These are phyloP conservation scores for Callorhinus ursinus DNA, from an alignment of 2,113 vertebrate species.

Conservation along the genomic window DNA sequence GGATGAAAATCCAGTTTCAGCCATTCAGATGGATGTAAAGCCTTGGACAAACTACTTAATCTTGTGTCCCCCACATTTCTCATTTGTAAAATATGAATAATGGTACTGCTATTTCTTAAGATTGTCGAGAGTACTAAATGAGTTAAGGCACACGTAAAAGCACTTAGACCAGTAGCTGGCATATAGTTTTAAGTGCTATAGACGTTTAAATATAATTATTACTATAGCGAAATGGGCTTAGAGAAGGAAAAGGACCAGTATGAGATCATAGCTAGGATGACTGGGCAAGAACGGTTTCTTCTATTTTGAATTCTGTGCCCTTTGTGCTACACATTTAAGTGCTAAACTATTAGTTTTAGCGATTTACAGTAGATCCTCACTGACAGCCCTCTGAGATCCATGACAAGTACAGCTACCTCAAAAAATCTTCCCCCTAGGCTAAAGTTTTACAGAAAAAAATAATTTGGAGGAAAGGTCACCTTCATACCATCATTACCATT, in stretches of 20 bases:
- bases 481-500: not conserved
- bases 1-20: not conserved
- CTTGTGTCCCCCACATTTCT: not conserved
- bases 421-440: not conserved
- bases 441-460: slow-evolving; percentile 1
- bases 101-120: not conserved
- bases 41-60: slow-evolving; percentile 3
- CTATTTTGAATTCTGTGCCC: not conserved
- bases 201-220: not conserved
- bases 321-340: not conserved
- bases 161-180: not conserved
- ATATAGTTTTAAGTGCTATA: not conserved
- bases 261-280: not conserved
- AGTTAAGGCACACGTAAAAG: not conserved
- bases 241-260: not conserved
- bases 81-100: slow-evolving; percentile 41
- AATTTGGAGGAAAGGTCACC: not conserved
- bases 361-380: not conserved
- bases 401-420: not conserved
- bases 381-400: not conserved
- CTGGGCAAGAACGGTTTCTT: not conserved
- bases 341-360: not conserved
- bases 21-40: not conserved
- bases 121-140: not conserved
- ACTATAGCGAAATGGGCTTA: not conserved